Base-by-base conservation (phyloP, 2,113 vertebrate species). In the Bettongia penicillata region DNA sequence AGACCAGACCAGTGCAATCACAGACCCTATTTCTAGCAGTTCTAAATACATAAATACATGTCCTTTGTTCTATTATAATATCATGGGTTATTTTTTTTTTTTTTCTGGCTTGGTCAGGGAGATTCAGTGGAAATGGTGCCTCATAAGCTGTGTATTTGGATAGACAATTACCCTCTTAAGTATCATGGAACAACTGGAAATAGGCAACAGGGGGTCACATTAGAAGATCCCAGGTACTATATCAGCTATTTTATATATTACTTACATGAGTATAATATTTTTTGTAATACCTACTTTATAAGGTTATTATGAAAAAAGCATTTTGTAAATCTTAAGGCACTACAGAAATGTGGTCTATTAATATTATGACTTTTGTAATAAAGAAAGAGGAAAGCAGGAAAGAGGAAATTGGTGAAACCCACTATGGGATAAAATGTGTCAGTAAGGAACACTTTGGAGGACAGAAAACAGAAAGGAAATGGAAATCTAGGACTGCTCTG, bases 381-480 rank as follows among this genome's bases (percentile, higher is more conserved):
- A 84, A 84, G 68, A 84, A 43, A 43, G n/a, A 43, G 19, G 68
- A 43, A 84, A 84, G 19, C n/a, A 84, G 68, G 68, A 43, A 84
- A 84, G n/a, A 84, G 68, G 68, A 84, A 84, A 84, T 84, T 84
- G 43, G 7, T 43, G 16, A 84, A 84, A 43, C n/a, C 1, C 68
- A n/a, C 16, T 84, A 43, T 84, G 68, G 68, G 19, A 84, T 84
- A 84, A 43, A 84, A 84, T 84, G 68, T 43, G 68, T 84, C 68
- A 84, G 68, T 22, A 19, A 84, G 68, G 68, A 43, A 84, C 68
- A 84, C n/a, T 10, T 57, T 95, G 94, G 94, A 93, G 91, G 94
- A 95, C 95, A 84, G 91, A 93, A 94, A 96, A 68, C 49, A 97
- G 43, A 91, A 53, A 49, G 51, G 90, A 77, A 95, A 89, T 48